Evolutionary conservation across 2,888 invertebrate species (phyloP).

Genomic region (Hyppa rectilinea): DNA sequence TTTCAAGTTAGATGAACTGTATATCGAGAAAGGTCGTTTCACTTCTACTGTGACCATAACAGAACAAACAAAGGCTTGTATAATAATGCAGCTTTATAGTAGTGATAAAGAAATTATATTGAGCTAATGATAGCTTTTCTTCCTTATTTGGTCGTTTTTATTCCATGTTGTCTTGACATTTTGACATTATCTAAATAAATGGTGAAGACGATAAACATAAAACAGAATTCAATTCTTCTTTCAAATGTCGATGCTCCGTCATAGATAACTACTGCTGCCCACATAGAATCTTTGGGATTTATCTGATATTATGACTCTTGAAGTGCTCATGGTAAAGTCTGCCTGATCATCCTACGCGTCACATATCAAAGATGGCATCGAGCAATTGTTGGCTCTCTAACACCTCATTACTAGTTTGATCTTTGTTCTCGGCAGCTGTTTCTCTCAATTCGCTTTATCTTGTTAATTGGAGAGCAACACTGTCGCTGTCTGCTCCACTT

Average conservation of each 20-base stretch:
- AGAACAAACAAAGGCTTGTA: slow-evolving; percentile 13
- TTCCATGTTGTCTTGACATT: slow-evolving; percentile 40
- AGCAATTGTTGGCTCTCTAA: slow-evolving; percentile 77
- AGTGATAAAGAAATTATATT: slow-evolving; percentile 35
- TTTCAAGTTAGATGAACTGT: slow-evolving; percentile 26
- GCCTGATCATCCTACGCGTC: slow-evolving; percentile 62
- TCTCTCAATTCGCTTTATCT: slow-evolving; percentile 78
- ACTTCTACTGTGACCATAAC: neutral
- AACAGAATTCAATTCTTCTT: slow-evolving; percentile 45
- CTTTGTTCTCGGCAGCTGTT: slow-evolving; percentile 74
- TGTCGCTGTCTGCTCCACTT: slow-evolving; percentile 79
- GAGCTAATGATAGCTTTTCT: slow-evolving; percentile 37
- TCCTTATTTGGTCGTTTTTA: slow-evolving; percentile 41
- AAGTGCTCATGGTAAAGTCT: slow-evolving; percentile 48
- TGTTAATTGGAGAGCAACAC: slow-evolving; percentile 80
- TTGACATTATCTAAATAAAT: slow-evolving; percentile 49
- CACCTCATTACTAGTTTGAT: slow-evolving; percentile 71
- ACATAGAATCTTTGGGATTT: slow-evolving; percentile 56
- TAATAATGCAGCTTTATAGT: slow-evolving; percentile 14
- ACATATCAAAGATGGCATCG: slow-evolving; percentile 69
- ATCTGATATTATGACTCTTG: slow-evolving; percentile 57
- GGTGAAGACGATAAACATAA: slow-evolving; percentile 36
- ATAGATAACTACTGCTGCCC: slow-evolving; percentile 58
- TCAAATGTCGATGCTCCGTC: slow-evolving; percentile 52
- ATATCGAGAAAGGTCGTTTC: neutral